Percentiles rank a stretch among this genome's conserved stretches.
Conservation (phyloP, 2,113 vertebrate species). For the Neopipo cinnamomea region DNA sequence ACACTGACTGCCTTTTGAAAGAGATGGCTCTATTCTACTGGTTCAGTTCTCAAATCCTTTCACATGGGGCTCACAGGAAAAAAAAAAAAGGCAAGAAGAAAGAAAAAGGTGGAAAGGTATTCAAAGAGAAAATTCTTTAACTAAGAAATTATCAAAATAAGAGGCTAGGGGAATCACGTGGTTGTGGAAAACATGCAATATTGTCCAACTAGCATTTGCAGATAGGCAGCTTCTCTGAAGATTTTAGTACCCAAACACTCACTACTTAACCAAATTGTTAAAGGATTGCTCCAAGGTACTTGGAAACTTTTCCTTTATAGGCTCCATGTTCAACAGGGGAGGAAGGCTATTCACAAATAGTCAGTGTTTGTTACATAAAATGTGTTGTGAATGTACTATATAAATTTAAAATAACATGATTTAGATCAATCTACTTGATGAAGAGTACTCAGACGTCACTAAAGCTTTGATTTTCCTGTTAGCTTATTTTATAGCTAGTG, state of each 20-base stretch:
- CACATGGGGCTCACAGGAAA: no score
- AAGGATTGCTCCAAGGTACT: slow-evolving; percentile 2
- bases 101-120: background rate
- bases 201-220: background rate
- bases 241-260: background rate
- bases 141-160: background rate
- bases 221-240: background rate
- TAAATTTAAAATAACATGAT: slow-evolving; percentile 73
- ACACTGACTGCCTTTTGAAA: background rate
- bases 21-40: background rate
- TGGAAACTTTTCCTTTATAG: slow-evolving; percentile 1
- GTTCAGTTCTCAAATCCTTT: background rate
- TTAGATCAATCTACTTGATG: slow-evolving; percentile 68
- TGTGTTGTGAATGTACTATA: slow-evolving; percentile 52
- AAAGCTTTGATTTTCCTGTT: slow-evolving; percentile 79
- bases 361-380: slow-evolving; percentile 61
- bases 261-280: background rate
- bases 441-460: slow-evolving; percentile 75
- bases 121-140: background rate
- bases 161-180: background rate
- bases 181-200: background rate
- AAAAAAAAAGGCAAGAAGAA: background rate
- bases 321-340: background rate
- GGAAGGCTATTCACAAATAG: slow-evolving; percentile 45
- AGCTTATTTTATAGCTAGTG: slow-evolving; percentile 74